Conservation (phyloP, 2,113 vertebrate genomes). For the Ranitomeya imitator region DNA sequence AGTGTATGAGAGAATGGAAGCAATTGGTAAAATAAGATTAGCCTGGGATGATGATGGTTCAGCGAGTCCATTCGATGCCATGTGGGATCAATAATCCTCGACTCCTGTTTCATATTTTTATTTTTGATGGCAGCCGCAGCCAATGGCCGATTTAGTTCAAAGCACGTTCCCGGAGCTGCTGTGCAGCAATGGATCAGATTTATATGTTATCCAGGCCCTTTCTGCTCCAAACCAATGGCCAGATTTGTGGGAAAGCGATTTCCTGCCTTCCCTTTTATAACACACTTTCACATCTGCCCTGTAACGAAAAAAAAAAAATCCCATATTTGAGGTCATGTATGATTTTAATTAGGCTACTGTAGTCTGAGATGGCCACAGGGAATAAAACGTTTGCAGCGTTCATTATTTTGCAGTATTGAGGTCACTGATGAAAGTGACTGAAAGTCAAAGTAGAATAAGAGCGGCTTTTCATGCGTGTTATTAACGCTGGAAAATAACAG, state of each 20-base stretch:
- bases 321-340: constrained; percentile 40
- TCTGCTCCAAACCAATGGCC: neutral
- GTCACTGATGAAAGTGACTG: constrained; percentile 31
- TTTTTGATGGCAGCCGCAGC: neutral
- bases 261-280: neutral
- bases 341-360: constrained; percentile 47
- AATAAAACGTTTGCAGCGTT: constrained; percentile 7
- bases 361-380: constrained; percentile 15
- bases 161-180: neutral
- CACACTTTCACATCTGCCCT: neutral
- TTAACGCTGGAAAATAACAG: neutral
- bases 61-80: neutral
- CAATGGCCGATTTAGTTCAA: constrained; percentile 25
- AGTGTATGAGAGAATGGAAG: neutral
- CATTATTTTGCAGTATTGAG: constrained; percentile 34
- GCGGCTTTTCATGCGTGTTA: neutral
- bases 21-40: constrained; percentile 6
- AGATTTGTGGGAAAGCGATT: constrained; percentile 35
- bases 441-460: constrained; percentile 28
- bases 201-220: neutral
- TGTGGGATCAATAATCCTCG: constrained; percentile 28
- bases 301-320: neutral
- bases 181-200: constrained; percentile 2
- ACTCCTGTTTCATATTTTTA: constrained; percentile 28
- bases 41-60: neutral